Evolutionary conservation across 2,888 invertebrate species (phyloP).

Genomic region (Drosophila mayaguana): DNA sequence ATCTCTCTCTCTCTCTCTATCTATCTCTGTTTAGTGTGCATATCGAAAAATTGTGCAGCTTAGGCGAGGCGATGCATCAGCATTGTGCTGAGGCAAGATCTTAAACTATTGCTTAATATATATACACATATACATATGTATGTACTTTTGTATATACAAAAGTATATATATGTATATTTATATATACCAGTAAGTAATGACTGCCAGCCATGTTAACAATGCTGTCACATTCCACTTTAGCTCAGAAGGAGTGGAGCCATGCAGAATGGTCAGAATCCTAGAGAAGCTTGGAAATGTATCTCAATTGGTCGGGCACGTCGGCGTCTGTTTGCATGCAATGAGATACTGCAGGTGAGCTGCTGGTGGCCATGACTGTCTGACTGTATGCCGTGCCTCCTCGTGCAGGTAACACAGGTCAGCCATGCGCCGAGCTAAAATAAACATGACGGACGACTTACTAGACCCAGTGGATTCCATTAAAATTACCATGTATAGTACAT

Average conservation of each 20-base stretch:
- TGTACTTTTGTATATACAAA: background rate
- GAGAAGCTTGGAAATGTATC: constrained; percentile 85
- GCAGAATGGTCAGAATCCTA: constrained; percentile 70
- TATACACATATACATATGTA: background rate
- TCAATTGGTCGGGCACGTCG: constrained; percentile 85
- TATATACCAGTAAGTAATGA: background rate
- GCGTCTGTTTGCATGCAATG: constrained; percentile 84
- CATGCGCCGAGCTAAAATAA: constrained; percentile 22
- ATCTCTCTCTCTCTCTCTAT: too few species aligned
- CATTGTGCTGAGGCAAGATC: background rate
- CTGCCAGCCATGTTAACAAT: background rate
- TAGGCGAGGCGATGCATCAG: constrained; percentile 52
- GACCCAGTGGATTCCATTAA: constrained; percentile 28
- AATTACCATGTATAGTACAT: constrained; percentile 28
- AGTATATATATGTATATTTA: too few species aligned
- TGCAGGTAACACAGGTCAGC: constrained; percentile 14
- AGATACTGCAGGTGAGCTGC: constrained; percentile 84
- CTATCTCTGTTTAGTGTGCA: too few species aligned
- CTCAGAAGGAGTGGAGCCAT: constrained; percentile 43
- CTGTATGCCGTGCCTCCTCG: background rate
- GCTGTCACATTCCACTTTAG: background rate
- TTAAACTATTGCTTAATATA: background rate
- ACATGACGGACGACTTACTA: constrained; percentile 22
- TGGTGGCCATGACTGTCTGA: constrained; percentile 64
- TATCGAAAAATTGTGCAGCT: constrained; percentile 84